phyloP scores from a whole-genome alignment of 1,140 invertebrate genomes.

The Hypothenemus hampei region DNA sequence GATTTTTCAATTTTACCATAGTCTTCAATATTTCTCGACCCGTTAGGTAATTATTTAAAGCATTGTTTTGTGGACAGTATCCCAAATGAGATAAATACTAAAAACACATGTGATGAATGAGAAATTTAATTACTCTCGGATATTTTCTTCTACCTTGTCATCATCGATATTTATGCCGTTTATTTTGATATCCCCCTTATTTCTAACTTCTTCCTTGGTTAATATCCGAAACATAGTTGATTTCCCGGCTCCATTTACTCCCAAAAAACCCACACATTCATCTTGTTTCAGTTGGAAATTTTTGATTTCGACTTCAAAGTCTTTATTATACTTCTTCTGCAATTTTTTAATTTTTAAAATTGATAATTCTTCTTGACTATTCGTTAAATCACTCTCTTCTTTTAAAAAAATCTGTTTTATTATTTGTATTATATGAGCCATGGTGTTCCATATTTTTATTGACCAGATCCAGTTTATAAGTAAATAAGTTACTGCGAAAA shows the following conservation, averaged over 20 bases:
- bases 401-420: too few relatives aligned
- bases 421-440: too few relatives aligned
- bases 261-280: slow-evolving; percentile 80
- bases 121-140: not conserved
- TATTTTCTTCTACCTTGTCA: slow-evolving; percentile 10
- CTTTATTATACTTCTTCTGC: too few relatives aligned
- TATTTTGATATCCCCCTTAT: slow-evolving; percentile 14
- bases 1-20: slow-evolving; percentile 64
- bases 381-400: too few relatives aligned
- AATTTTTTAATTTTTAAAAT: too few relatives aligned
- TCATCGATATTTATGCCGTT: slow-evolving; percentile 10
- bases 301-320: slow-evolving; percentile 2
- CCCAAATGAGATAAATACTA: slow-evolving; percentile 56
- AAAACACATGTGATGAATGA: too few relatives aligned
- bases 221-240: slow-evolving; percentile 80
- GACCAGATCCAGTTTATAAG: too few relatives aligned
- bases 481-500: too few relatives aligned
- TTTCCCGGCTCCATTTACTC: slow-evolving; percentile 81
- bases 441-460: too few relatives aligned
- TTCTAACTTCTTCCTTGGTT: slow-evolving; percentile 56
- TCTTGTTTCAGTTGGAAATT: slow-evolving; percentile 13
- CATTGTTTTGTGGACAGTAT: slow-evolving; percentile 70
- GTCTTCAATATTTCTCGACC: slow-evolving; percentile 62
- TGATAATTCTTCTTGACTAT: too few relatives aligned
- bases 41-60: slow-evolving; percentile 63